Evolutionary conservation across 2,888 invertebrate genomes (phyloP).

Genomic region (Julus scandinavius): DNA sequence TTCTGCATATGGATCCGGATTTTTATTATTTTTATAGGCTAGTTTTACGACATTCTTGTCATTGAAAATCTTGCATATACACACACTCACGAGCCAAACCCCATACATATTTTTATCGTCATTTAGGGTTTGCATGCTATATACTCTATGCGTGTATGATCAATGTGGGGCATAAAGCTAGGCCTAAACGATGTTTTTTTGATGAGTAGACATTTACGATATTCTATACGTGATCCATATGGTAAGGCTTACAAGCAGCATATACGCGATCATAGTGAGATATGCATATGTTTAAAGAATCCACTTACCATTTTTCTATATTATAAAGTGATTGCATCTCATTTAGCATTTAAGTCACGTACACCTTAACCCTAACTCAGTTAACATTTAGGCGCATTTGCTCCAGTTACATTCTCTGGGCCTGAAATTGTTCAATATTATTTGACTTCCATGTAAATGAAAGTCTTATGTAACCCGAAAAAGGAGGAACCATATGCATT

Average conservation of each 20-base stretch:
- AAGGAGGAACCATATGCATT: background rate
- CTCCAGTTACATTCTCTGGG: constrained; percentile 24
- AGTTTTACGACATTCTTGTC: constrained; percentile 10
- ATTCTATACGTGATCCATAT: background rate
- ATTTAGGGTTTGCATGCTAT: background rate
- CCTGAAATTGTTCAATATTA: background rate
- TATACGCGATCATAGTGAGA: background rate
- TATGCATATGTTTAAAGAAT: constrained; percentile 33
- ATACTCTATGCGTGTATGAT: background rate
- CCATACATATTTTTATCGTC: constrained; percentile 3
- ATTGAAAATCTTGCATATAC: constrained; percentile 6
- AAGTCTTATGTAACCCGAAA: constrained; percentile 29
- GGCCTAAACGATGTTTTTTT: constrained; percentile 34
- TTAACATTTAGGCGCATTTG: constrained; percentile 30
- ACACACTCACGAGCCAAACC: background rate
- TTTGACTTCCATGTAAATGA: constrained; percentile 16
- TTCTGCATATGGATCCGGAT: background rate
- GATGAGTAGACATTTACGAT: constrained; percentile 32
- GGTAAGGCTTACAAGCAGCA: background rate
- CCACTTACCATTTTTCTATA: constrained; percentile 20
- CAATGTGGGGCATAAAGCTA: constrained; percentile 1
- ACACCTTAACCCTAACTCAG: constrained; percentile 5
- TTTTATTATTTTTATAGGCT: constrained; percentile 5
- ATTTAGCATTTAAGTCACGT: constrained; percentile 35
- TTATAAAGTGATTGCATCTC: constrained; percentile 39